A percentile compares a stretch with the other conserved stretches of the same genome.
phyloP scores from a whole-genome alignment of 2,113 vertebrate species.

The Falco punctatus region DNA sequence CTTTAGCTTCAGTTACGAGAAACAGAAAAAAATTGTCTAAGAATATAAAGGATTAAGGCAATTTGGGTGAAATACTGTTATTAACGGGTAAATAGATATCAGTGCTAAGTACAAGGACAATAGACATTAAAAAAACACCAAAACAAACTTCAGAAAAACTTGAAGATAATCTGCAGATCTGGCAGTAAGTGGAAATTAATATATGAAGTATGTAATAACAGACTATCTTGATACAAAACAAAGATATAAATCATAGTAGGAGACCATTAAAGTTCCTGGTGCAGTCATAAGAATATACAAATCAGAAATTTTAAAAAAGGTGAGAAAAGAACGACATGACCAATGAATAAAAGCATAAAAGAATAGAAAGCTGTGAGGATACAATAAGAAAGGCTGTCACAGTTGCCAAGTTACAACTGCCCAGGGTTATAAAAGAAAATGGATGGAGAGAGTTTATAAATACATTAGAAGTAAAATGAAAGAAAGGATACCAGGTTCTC shows the following conservation, averaged over 20 bases:
- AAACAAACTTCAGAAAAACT: not conserved
- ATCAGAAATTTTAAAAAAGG: not conserved
- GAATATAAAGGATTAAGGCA: not conserved
- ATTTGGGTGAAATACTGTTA: not conserved
- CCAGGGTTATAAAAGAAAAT: not conserved
- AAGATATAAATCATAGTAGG: not conserved
- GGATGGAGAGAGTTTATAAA: not conserved
- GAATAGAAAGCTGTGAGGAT: not conserved
- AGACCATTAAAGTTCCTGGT: not conserved
- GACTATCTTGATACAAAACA: not conserved
- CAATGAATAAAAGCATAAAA: not conserved
- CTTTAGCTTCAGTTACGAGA: not conserved
- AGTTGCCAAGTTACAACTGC: not conserved
- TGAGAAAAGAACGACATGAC: not conserved
- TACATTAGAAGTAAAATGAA: not conserved
- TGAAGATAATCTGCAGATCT: not conserved
- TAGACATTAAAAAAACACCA: not conserved
- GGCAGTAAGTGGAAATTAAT: not conserved
- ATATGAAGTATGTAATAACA: not conserved
- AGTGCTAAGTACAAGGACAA: not conserved
- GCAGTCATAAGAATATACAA: not conserved
- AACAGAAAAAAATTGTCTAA: not conserved
- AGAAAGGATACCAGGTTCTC: not conserved
- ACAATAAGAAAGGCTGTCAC: not conserved
- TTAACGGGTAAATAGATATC: not conserved